phyloP scores from a whole-genome alignment of 2,797 vertebrate species.

The Tachyglossus aculeatus region DNA sequence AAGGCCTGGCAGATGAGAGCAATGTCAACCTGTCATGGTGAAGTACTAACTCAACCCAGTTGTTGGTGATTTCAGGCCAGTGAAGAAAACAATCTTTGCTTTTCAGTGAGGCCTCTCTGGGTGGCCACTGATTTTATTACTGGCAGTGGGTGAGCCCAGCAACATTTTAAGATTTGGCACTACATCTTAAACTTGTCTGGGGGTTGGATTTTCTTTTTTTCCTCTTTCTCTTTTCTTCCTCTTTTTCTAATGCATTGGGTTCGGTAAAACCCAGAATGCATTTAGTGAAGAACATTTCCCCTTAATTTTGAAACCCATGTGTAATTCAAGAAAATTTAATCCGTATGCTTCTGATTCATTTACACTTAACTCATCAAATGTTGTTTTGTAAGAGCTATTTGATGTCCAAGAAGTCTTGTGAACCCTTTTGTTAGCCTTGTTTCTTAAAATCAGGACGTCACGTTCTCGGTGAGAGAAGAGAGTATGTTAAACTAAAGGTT shows the following conservation, averaged over 20 bases:
- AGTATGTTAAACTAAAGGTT: conserved; percentile 54
- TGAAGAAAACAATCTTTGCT: conserved; percentile 55
- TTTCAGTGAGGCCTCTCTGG: conserved; percentile 59
- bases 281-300: conserved; percentile 51
- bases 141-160: conserved; percentile 62
- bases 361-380: conserved; percentile 69
- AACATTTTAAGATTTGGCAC: conserved; percentile 63
- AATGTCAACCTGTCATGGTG: conserved; percentile 57
- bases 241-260: conserved; percentile 33
- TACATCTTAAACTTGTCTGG: conserved; percentile 60
- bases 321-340: conserved; percentile 62
- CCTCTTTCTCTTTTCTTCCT: not conserved
- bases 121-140: conserved; percentile 65
- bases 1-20: conserved; percentile 5
- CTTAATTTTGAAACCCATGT: conserved; percentile 59
- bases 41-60: conserved; percentile 46
- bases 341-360: conserved; percentile 71
- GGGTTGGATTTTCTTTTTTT: conserved; percentile 53
- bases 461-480: conserved; percentile 40
- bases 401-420: conserved; percentile 51
- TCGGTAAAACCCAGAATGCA: conserved; percentile 40
- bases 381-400: conserved; percentile 66
- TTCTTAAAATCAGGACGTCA: conserved; percentile 61
- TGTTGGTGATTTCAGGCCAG: conserved; percentile 28
- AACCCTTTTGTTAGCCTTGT: conserved; percentile 45